Percentiles rank a stretch among this genome's conserved stretches.
These are phyloP conservation scores for Monoplex corrugatus DNA, from an alignment of 2,888 invertebrate species.

Conservation along the genomic window DNA sequence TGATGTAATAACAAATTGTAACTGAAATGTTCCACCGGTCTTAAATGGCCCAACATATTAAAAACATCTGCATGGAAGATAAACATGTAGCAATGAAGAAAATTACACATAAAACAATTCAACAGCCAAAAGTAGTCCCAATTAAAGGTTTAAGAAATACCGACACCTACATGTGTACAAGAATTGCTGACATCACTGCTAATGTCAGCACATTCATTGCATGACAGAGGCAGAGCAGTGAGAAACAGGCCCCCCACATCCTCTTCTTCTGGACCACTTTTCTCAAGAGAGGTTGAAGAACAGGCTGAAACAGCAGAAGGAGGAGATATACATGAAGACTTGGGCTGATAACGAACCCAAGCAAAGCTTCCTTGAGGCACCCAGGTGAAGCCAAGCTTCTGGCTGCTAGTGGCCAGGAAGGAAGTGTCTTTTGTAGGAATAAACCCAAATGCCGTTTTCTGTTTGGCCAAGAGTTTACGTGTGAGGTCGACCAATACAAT, in stretches of 20 bases:
- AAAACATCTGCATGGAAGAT: too few relatives aligned
- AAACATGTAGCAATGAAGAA: too few relatives aligned
- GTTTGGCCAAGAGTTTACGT: conserved; percentile 63
- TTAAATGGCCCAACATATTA: too few relatives aligned
- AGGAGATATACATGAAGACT: neutral
- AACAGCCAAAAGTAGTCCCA: too few relatives aligned
- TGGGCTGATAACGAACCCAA: conserved; percentile 66
- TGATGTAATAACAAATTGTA: too few relatives aligned
- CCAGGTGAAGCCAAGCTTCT: conserved; percentile 74
- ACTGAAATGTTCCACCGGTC: too few relatives aligned
- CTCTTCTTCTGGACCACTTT: neutral
- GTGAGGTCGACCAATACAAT: conserved; percentile 71
- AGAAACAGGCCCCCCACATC: conserved; percentile 41
- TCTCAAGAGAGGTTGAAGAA: neutral
- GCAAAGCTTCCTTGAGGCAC: conserved; percentile 75
- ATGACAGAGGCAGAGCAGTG: conserved; percentile 56
- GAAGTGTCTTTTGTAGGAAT: conserved; percentile 69
- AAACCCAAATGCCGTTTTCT: conserved; percentile 73
- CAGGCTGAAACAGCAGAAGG: neutral
- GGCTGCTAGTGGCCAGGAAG: conserved; percentile 65
- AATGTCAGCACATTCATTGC: conserved; percentile 57
- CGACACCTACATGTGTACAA: neutral
- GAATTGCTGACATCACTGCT: conserved; percentile 26
- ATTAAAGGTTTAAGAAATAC: neutral
- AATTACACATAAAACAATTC: too few relatives aligned